These are phyloP conservation scores for Trichosurus vulpecula DNA, from an alignment of 2,797 vertebrate species.

Conservation along the genomic window DNA sequence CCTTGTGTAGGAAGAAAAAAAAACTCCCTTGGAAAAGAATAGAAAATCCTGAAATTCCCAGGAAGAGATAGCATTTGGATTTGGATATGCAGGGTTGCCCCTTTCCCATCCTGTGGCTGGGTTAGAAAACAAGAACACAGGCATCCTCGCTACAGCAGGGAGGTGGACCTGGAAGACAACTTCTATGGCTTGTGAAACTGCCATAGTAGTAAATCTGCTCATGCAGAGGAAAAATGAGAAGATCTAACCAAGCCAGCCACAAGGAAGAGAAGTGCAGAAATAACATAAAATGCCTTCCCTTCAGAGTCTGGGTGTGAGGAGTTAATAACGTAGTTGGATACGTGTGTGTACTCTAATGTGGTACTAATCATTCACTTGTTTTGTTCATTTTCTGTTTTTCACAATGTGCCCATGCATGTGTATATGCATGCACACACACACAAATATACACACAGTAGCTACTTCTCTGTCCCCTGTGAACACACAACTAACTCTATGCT, in stretches of 20 bases:
- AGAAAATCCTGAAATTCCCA: background rate
- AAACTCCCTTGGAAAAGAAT: background rate
- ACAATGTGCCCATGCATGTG: too few relatives aligned
- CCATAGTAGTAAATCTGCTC: background rate
- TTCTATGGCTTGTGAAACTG: background rate
- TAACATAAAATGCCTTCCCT: background rate
- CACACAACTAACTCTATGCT: background rate
- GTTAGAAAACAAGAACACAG: background rate
- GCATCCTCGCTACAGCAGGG: background rate
- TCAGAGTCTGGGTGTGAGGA: rapidly evolving
- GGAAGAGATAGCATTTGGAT: background rate
- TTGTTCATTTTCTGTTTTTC: background rate
- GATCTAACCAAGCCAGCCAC: background rate
- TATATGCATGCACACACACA: background rate
- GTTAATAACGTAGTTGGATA: background rate
- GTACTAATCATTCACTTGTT: background rate
- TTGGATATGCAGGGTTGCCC: too few relatives aligned
- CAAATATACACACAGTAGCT: background rate
- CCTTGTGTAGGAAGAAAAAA: background rate
- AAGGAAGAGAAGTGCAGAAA: background rate
- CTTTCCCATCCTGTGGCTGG: too few relatives aligned
- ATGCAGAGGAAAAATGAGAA: background rate
- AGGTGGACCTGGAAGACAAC: background rate
- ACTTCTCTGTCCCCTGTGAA: background rate
- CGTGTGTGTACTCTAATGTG: too few relatives aligned